Conservation (phyloP, 2,888 invertebrate species). For the Morpho deidamia region DNA sequence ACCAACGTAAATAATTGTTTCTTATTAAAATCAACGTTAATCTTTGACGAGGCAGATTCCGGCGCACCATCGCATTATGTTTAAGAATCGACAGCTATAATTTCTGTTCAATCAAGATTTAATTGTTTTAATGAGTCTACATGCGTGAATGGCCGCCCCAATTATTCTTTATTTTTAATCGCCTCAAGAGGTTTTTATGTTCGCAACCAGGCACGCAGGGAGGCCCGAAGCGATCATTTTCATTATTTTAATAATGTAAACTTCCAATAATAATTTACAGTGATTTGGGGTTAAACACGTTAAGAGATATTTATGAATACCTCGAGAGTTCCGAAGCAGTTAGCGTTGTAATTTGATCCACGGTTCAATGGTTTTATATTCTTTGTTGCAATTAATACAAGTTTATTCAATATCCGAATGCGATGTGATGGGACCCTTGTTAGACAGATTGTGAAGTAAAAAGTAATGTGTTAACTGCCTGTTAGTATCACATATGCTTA, state of each 20-base stretch:
- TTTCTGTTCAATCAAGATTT: constrained; percentile 79
- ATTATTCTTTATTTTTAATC: constrained; percentile 80
- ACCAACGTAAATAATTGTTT: constrained; percentile 74
- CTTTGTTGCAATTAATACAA: constrained; percentile 25
- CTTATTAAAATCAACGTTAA: constrained; percentile 77
- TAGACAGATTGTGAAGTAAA: background rate
- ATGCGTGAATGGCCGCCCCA: constrained; percentile 78
- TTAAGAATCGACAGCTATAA: constrained; percentile 78
- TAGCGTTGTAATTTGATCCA: constrained; percentile 64
- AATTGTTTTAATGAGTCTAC: constrained; percentile 78
- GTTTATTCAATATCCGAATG: background rate
- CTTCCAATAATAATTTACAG: constrained; percentile 78
- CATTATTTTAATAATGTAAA: constrained; percentile 79
- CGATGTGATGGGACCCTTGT: background rate
- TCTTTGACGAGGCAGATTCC: constrained; percentile 75
- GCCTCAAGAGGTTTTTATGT: constrained; percentile 76
- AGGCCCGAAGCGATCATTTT: constrained; percentile 73
- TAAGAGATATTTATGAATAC: constrained; percentile 74
- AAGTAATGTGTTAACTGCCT: background rate
- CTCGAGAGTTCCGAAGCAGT: constrained; percentile 51
- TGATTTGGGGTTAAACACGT: constrained; percentile 78
- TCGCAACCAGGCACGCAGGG: constrained; percentile 73
- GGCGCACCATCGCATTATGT: constrained; percentile 71
- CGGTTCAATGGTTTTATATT: constrained; percentile 43
- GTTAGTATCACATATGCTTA: no score